Evolutionary conservation across 2,113 vertebrate species (phyloP).

Genomic region (Terrapene triunguis): DNA sequence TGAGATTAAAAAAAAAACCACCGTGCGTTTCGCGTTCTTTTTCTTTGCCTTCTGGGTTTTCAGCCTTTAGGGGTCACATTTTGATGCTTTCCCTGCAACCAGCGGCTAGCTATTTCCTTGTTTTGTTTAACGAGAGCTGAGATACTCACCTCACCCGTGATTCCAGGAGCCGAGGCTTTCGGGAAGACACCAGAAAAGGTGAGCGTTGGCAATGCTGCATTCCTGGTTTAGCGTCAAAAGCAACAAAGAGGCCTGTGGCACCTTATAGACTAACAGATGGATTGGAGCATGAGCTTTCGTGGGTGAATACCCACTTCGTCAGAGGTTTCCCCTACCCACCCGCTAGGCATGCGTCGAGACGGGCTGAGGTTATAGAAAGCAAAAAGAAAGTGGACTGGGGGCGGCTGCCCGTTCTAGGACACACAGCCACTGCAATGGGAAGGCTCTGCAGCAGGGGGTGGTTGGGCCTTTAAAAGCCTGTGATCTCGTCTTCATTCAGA

Average conservation of each 20-base stretch:
- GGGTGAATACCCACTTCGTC: too few species aligned
- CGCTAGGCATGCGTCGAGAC: background rate
- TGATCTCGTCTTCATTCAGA: background rate
- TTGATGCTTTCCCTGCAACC: background rate
- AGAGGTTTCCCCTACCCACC: background rate
- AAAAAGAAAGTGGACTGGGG: background rate
- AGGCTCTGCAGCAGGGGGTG: background rate
- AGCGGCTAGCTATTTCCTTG: background rate
- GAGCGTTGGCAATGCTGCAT: background rate
- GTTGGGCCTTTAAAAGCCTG: background rate
- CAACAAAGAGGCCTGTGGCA: too few species aligned
- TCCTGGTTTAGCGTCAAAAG: too few species aligned
- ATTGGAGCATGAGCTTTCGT: too few species aligned
- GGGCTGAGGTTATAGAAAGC: background rate
- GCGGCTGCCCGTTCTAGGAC: too few species aligned
- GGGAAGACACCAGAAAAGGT: too few species aligned
- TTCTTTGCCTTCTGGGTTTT: background rate
- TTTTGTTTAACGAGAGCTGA: background rate
- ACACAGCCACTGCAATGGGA: background rate
- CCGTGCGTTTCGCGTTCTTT: background rate
- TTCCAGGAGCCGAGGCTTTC: background rate
- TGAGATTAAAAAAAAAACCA: background rate
- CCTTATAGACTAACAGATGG: too few species aligned
- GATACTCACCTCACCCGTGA: background rate
- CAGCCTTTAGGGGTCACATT: too few species aligned